Conservation (phyloP, 2,113 vertebrate genomes). For the Pachycephala philippinensis region DNA sequence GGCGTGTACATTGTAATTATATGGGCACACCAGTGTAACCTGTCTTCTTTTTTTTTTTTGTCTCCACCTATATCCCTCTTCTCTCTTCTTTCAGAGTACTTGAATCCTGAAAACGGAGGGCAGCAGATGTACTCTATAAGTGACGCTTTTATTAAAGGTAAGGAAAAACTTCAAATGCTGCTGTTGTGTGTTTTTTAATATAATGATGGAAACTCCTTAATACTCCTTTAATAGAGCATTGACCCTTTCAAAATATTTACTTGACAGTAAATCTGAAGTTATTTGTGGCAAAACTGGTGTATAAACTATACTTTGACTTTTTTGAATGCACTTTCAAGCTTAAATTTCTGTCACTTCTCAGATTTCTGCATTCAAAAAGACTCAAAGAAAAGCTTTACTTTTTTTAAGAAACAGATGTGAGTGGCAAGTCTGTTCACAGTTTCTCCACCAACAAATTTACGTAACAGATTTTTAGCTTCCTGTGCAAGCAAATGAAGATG, state of each 20-base stretch:
- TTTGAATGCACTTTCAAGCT: neutral
- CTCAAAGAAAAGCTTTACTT: neutral
- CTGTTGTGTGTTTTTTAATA: neutral
- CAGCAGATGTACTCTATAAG: constrained; percentile 93
- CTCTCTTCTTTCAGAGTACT: constrained; percentile 79
- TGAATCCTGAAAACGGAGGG: constrained; percentile 90
- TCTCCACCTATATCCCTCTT: constrained; percentile 60
- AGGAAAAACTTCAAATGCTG: neutral
- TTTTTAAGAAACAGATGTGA: neutral
- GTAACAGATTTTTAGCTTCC: neutral
- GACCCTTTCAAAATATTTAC: neutral
- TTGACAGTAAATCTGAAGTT: neutral
- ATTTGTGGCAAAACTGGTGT: neutral
- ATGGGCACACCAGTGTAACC: constrained; percentile 18
- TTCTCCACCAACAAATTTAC: neutral
- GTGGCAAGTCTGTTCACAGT: neutral
- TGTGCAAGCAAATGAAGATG: neutral
- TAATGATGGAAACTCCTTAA: neutral
- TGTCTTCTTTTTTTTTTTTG: constrained; percentile 41
- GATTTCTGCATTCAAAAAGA: neutral
- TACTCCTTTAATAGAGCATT: neutral
- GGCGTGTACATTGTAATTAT: constrained; percentile 66
- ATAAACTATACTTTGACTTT: neutral
- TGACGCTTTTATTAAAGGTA: constrained; percentile 98
- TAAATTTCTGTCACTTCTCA: neutral